These are phyloP conservation scores for Sipha maydis DNA, from an alignment of 2,888 invertebrate genomes.

Conservation along the genomic window DNA sequence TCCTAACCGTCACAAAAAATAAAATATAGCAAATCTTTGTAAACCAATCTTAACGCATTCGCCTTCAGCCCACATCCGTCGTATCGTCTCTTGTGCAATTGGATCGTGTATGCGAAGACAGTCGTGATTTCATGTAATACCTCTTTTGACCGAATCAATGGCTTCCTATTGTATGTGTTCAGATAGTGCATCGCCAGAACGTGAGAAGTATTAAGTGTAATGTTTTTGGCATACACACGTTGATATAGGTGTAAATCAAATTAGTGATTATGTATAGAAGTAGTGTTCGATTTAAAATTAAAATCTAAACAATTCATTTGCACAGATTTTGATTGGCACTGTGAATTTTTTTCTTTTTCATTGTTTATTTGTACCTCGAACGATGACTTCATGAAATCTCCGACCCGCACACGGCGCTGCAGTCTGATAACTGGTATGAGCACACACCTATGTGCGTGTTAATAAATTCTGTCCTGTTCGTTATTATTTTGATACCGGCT, in stretches of 20 bases:
- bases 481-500: conserved; percentile 1
- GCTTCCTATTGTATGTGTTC: background rate
- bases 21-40: background rate
- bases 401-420: background rate
- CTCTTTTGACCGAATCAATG: background rate
- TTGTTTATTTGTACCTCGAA: background rate
- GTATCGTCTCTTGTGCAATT: background rate
- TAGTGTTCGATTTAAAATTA: background rate
- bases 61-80: background rate
- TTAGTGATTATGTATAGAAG: background rate
- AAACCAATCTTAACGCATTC: background rate
- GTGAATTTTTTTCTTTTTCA: background rate
- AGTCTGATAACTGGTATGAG: background rate
- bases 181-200: background rate
- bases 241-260: background rate
- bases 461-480: background rate
- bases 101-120: background rate
- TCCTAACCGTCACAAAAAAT: too few species aligned
- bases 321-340: background rate
- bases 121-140: background rate
- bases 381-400: background rate
- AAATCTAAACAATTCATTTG: background rate
- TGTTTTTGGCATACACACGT: background rate
- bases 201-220: background rate
- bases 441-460: background rate